Conservation (phyloP, 2,113 vertebrate genomes). For the Saimiri boliviensis region DNA sequence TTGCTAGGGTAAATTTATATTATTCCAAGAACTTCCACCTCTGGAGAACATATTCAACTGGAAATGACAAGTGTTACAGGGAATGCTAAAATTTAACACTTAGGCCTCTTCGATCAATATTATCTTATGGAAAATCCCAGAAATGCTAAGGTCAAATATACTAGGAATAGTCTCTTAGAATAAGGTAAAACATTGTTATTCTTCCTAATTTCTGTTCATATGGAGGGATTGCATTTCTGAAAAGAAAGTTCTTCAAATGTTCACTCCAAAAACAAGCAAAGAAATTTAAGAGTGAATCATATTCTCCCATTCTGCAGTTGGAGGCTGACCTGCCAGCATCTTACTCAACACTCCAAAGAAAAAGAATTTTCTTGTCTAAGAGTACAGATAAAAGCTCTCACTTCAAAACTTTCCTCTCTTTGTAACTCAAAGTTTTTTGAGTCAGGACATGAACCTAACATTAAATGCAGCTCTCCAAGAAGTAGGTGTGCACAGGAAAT, state of each 20-base stretch:
- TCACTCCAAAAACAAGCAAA: conserved; percentile 42
- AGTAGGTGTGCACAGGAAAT: conserved; percentile 68
- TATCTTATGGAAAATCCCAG: conserved; percentile 31
- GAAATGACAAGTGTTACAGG: neutral
- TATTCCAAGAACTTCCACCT: conserved; percentile 25
- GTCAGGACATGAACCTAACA: conserved; percentile 47
- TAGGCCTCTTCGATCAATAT: neutral
- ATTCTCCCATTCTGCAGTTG: neutral
- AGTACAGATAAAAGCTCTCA: conserved; percentile 13
- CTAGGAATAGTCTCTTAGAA: neutral
- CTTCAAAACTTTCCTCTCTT: conserved; percentile 60
- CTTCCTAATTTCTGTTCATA: conserved; percentile 18
- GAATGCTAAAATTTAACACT: neutral
- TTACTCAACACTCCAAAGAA: neutral
- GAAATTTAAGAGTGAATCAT: neutral
- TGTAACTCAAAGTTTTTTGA: conserved; percentile 44
- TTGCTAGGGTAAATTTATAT: neutral
- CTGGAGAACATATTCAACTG: neutral
- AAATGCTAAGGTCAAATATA: conserved; percentile 35
- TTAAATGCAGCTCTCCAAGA: conserved; percentile 49
- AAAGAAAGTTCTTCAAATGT: neutral
- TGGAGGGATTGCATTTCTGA: conserved; percentile 10
- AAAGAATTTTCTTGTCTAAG: neutral
- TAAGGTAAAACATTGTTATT: conserved; percentile 16
- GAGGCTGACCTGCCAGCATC: neutral